Evolutionary conservation across 1,140 invertebrate species (phyloP), one percentile per base, ranked within the genome.

Genomic region (Drosophila ironensis): DNA sequence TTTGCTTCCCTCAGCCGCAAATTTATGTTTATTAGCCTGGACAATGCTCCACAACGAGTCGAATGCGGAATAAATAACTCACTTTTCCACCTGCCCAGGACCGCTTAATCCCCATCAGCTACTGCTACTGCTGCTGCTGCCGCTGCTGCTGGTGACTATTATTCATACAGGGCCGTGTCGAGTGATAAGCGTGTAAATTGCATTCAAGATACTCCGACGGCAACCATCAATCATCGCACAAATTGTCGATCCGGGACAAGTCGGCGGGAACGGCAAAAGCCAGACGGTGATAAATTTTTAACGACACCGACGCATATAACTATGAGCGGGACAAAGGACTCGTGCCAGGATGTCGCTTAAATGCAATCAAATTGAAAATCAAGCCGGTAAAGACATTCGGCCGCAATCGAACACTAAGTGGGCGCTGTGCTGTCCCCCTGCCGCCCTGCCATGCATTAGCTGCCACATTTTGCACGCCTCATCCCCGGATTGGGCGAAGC

Each of bases 311-410:
- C 28, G 19, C 33, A 35, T 40, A 47, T 35, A 42, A 37, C 46
- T 45, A 35, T 16, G 14, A n/a, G 71, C 24, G 38, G 24, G 35
- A 33, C 25, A 19, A 59, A 41, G 28, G 33, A 47, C 57, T 28
- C 11, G 67, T 80, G 74, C 35, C 48, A 27, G 57, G 44, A 40
- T 56, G 38, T 38, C 41, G 41, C 63, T 77, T 84, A 80, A 84
- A 86, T 84, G 80, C 73, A 86, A 72, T 74, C 70, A 56, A 86
- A 84, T 86, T 86, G 80, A 84, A 84, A 86, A 84, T 78, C 80
- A 78, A 86, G 67, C 64, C 70, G 53, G 75, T 80, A 53, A 84
- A 77, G 77, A 84, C 78, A 82, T 82, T 84, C 77, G 46, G 52
- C 69, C 75, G 42, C 66, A 61, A 56, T 70, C 45, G 70, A 67